phyloP scores from a whole-genome alignment of 2,888 invertebrate genomes.

The Phymatocera aterrima region DNA sequence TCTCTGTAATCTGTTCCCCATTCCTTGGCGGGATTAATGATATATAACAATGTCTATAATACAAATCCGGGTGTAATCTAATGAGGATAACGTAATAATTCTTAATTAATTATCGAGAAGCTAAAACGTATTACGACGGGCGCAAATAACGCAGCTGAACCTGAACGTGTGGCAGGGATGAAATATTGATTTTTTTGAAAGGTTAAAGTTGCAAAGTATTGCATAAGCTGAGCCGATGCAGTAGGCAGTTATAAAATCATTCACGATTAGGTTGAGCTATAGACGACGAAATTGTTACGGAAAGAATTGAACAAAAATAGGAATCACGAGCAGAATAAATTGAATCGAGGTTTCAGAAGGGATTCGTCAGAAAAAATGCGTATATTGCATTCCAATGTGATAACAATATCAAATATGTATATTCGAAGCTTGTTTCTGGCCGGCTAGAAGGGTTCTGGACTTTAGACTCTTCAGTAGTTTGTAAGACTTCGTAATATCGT shows the following conservation, averaged over 20 bases:
- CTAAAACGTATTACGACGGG: neutral
- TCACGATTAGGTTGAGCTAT: neutral
- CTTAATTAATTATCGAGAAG: neutral
- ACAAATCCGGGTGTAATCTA: too few species aligned
- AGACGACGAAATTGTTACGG: neutral
- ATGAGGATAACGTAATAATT: neutral
- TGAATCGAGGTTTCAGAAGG: neutral
- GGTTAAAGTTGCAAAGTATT: slow-evolving; percentile 20
- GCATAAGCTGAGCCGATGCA: slow-evolving; percentile 30
- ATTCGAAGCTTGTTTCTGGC: neutral
- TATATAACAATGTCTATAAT: too few species aligned
- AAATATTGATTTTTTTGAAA: slow-evolving; percentile 33
- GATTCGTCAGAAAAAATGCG: too few species aligned
- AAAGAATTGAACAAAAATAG: neutral
- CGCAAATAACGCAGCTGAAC: neutral
- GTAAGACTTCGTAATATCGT: slow-evolving; percentile 37
- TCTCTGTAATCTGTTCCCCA: too few species aligned
- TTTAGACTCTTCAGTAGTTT: neutral
- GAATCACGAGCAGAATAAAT: too few species aligned
- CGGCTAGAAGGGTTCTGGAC: slow-evolving; percentile 11
- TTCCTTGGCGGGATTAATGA: too few species aligned
- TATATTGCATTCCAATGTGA: neutral
- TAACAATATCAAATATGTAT: neutral
- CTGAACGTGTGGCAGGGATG: neutral
- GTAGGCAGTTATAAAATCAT: neutral